Evolutionary conservation across 2,888 invertebrate genomes (phyloP).

Genomic region (Eurytoma californica): DNA sequence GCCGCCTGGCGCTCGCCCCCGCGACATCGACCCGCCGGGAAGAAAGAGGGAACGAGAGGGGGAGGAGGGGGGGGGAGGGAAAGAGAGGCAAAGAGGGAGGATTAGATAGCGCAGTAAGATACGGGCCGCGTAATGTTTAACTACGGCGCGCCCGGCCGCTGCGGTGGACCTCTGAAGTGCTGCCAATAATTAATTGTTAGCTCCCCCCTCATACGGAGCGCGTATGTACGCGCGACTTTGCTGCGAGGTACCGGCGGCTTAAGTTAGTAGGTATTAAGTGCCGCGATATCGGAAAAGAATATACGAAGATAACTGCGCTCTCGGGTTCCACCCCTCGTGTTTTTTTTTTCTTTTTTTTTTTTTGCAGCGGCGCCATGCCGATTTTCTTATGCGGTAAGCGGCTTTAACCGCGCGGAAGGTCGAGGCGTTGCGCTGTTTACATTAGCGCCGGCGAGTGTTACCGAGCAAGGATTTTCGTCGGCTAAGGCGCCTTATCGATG

Average conservation of each 20-base stretch:
- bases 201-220: slow-evolving; percentile 25
- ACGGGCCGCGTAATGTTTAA: slow-evolving; percentile 75
- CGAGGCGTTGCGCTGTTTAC: slow-evolving; percentile 14
- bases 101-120: slow-evolving; percentile 75
- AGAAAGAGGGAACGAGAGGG: slow-evolving; percentile 44
- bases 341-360: neutral
- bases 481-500: slow-evolving; percentile 6
- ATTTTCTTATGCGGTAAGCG: slow-evolving; percentile 14
- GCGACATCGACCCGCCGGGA: slow-evolving; percentile 8
- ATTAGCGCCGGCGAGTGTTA: slow-evolving; percentile 5
- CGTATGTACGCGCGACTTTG: slow-evolving; percentile 3
- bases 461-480: neutral
- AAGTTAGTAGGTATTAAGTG: slow-evolving; percentile 54
- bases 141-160: slow-evolving; percentile 63
- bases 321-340: neutral
- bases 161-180: slow-evolving; percentile 66
- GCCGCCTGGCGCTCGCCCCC: slow-evolving; percentile 66
- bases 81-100: slow-evolving; percentile 60
- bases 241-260: slow-evolving; percentile 33
- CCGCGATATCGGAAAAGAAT: slow-evolving; percentile 50
- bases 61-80: slow-evolving; percentile 48
- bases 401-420: slow-evolving; percentile 14
- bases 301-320: slow-evolving; percentile 41
- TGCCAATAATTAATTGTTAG: slow-evolving; percentile 74
- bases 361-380: neutral